Evolutionary conservation across 2,888 invertebrate genomes (phyloP), one percentile per base, ranked within the genome.

Genomic region (Ommatoiulus sabulosus): DNA sequence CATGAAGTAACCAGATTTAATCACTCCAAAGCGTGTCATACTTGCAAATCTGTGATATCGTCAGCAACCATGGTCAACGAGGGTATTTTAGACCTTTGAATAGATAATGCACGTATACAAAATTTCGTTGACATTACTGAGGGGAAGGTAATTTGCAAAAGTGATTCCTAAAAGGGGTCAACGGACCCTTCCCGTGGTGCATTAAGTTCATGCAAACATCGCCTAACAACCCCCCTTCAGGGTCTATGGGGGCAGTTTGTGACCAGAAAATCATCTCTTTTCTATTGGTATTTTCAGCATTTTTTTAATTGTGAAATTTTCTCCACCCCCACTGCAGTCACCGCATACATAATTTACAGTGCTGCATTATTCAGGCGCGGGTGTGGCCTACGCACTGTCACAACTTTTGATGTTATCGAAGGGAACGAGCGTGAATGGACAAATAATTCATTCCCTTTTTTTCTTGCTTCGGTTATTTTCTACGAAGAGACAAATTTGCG

Each of bases 351-450:
- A 72, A 72, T 72, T 72, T 72, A 72, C 72, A 8, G 72, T 72
- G 24, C 6, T 72, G 72, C 17, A 72, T 72, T 24, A 72, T 72
- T 72, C 72, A 72, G 20, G 72, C 20, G 24, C 3, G 72, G 72
- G 72, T 24, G 72, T 72, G 72, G 20, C 20, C 72, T 72, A 72
- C 10, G 72, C 24, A 20, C 72, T 72, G 72, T 72, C 72, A 72
- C 72, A 72, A 72, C 72, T 72, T 72, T 72, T 72, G 72, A 72
- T 72, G 72, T 72, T 72, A 72, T 72, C 72, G 72, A 72, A 7
- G 1, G 24, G 6, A 72, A n/a, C 24, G 5, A 72, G 72, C 72
- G 72, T 72, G 72, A 72, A 72, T 20, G 72, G 72, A 72, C 72
- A 72, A 72, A 72, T 72, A 72, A 72, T 72, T 72, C 72, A 72